These are phyloP conservation scores for Cerceris rybyensis DNA, from an alignment of 2,888 invertebrate genomes.

Conservation along the genomic window DNA sequence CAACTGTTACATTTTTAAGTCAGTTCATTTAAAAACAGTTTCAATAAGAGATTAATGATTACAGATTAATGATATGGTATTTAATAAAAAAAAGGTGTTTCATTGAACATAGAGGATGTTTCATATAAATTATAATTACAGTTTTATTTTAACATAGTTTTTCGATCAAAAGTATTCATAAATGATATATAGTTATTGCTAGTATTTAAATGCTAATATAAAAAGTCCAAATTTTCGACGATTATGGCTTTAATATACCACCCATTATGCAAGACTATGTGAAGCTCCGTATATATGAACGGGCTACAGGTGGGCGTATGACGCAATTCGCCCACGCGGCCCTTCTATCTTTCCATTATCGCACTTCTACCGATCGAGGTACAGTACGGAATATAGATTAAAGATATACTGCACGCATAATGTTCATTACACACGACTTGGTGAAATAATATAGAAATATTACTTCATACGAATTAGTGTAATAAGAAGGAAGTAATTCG, in stretches of 20 bases:
- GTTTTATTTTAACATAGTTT: too few relatives aligned
- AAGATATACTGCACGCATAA: conserved; percentile 10
- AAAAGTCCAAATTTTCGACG: conserved; percentile 5
- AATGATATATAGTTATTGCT: too few relatives aligned
- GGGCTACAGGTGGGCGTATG: conserved; percentile 79
- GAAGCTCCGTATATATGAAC: conserved; percentile 57
- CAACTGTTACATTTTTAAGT: too few relatives aligned
- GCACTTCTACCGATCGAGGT: conserved; percentile 51
- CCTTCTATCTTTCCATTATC: conserved; percentile 70
- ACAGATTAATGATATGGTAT: background rate
- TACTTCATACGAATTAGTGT: too few relatives aligned
- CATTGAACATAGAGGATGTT: too few relatives aligned
- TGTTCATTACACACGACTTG: background rate
- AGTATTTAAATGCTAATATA: background rate
- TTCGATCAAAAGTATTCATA: too few relatives aligned
- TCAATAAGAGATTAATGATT: background rate
- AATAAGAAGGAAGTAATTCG: too few relatives aligned
- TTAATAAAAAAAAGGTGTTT: background rate
- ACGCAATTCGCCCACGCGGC: conserved; percentile 78
- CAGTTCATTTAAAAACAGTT: background rate
- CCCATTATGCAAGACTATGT: conserved; percentile 52
- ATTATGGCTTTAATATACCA: conserved; percentile 37
- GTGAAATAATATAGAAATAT: background rate
- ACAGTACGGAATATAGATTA: conserved; percentile 5
- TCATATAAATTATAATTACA: too few relatives aligned